Conservation (phyloP, 2,797 vertebrate species). For the Menidia menidia region DNA sequence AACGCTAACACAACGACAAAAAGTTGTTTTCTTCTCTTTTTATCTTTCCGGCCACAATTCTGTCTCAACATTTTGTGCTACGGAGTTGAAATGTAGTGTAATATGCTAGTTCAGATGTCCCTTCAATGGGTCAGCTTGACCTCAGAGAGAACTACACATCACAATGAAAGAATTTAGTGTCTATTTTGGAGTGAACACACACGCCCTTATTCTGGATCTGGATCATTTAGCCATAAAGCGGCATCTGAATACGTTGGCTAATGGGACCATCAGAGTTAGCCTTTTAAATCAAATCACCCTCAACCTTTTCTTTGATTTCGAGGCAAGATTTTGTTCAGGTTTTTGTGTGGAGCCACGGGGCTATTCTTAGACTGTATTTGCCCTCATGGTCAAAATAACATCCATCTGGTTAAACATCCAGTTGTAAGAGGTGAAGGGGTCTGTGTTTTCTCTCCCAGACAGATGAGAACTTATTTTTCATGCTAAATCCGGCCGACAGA, state of each 20-base stretch:
- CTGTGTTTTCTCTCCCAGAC: slow-evolving; percentile 33
- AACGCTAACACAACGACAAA: neutral
- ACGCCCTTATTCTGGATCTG: too few relatives aligned
- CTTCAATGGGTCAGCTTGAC: too few relatives aligned
- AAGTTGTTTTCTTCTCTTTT: neutral
- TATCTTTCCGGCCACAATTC: too few relatives aligned
- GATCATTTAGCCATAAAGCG: too few relatives aligned
- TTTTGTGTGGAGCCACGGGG: neutral
- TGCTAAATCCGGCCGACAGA: slow-evolving; percentile 49
- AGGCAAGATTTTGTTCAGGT: neutral
- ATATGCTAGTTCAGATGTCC: too few relatives aligned
- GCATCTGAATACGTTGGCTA: too few relatives aligned
- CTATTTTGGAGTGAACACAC: too few relatives aligned
- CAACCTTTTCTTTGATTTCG: neutral
- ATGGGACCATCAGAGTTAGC: too few relatives aligned
- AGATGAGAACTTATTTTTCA: slow-evolving; percentile 37
- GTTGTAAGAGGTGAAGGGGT: slow-evolving; percentile 50
- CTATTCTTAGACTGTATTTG: slow-evolving; percentile 39
- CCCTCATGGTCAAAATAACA: slow-evolving; percentile 42
- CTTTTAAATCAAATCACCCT: neutral
- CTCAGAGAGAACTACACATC: too few relatives aligned
- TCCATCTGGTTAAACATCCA: slow-evolving; percentile 73
- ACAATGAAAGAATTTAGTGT: too few relatives aligned
- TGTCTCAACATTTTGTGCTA: too few relatives aligned
- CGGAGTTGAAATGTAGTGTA: too few relatives aligned